phyloP scores from a whole-genome alignment of 2,113 vertebrate genomes.

The Onychorhynchus coronatus region DNA sequence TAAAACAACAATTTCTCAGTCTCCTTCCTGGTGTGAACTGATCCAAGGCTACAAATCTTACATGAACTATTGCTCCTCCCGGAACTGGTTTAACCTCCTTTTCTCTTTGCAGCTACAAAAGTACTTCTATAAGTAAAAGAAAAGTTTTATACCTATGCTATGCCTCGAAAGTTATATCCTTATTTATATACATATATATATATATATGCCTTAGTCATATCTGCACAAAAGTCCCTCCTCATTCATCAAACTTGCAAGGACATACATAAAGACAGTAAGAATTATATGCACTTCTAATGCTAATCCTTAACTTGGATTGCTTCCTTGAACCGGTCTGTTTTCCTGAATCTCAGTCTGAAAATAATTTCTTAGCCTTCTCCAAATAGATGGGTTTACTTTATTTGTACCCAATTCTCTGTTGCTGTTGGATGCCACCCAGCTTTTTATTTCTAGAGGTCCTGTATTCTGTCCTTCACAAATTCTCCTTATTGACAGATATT shows the following conservation, averaged over 20 bases:
- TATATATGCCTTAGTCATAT: not conserved
- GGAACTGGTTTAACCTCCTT: not conserved
- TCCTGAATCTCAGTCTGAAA: not conserved
- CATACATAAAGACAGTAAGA: not conserved
- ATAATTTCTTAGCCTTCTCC: not conserved
- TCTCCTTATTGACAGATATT: not conserved
- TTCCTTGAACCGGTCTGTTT: not conserved
- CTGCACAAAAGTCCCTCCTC: not conserved
- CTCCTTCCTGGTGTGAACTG: not conserved
- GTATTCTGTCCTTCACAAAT: not conserved
- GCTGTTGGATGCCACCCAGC: not conserved
- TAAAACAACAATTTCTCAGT: not conserved
- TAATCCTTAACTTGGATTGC: not conserved
- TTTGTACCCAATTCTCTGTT: not conserved
- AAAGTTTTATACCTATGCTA: not conserved
- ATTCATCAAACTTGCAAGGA: not conserved
- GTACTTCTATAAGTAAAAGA: not conserved
- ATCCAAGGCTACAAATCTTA: not conserved
- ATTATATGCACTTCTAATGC: not conserved
- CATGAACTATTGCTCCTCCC: not conserved
- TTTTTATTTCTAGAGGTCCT: not conserved
- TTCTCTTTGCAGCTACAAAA: not conserved
- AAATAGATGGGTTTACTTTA: not conserved
- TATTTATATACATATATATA: not conserved
- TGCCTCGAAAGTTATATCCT: not conserved